A percentile compares a stretch with the other conserved stretches of the same genome.
phyloP scores from a whole-genome alignment of 2,113 vertebrate species.

The Phalacrocorax brasilianus region DNA sequence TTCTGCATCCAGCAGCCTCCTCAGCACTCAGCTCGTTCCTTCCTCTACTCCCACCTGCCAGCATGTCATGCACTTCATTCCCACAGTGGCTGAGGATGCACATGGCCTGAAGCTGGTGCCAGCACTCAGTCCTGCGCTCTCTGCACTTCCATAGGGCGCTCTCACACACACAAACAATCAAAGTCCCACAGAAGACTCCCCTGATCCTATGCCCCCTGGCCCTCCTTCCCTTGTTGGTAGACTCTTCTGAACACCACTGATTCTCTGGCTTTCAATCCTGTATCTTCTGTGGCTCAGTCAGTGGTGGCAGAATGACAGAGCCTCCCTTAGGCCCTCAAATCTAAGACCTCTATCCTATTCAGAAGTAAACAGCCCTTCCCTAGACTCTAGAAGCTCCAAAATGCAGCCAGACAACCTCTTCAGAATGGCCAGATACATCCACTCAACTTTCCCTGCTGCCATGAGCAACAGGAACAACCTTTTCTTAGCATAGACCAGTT shows the following conservation, averaged over 20 bases:
- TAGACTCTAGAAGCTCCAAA: background rate
- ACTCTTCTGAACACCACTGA: background rate
- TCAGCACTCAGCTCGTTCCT: background rate
- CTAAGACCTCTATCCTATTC: background rate
- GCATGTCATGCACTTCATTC: background rate
- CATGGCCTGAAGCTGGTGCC: accelerated
- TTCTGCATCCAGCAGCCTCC: background rate
- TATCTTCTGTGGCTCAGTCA: background rate
- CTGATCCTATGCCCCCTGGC: background rate
- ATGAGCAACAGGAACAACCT: background rate
- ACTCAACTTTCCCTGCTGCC: background rate
- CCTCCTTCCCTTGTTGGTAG: background rate
- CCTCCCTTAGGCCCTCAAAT: background rate
- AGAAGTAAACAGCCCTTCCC: background rate
- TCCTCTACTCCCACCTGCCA: background rate
- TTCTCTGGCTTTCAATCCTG: background rate
- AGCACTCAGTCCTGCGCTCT: accelerated
- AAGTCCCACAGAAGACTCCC: background rate
- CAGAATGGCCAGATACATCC: background rate
- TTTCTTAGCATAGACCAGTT: background rate
- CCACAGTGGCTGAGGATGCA: background rate
- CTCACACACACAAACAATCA: background rate
- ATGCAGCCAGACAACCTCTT: background rate
- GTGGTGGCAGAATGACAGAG: background rate
- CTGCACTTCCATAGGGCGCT: background rate